A percentile compares a stretch with the other conserved stretches of the same genome.
Evolutionary conservation across 2,888 invertebrate genomes (phyloP).

Genomic region (Azorinus chamasolen): DNA sequence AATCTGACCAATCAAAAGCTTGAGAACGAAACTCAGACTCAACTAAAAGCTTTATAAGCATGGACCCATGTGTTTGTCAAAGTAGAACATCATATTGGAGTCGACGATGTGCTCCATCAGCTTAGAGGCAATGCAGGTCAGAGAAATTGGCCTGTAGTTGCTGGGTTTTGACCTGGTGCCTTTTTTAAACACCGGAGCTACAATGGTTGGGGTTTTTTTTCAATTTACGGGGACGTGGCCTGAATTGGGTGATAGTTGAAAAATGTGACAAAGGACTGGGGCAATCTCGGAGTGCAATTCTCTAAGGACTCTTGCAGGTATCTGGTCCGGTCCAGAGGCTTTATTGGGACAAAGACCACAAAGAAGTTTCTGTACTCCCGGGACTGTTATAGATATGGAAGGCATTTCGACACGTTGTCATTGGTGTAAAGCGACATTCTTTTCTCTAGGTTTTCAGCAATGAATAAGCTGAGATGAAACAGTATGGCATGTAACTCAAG

Average conservation of each 20-base stretch:
- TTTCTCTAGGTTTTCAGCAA: no score
- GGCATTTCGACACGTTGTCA: constrained; percentile 5
- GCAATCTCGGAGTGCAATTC: constrained; percentile 35
- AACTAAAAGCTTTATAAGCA: no score
- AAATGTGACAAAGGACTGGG: constrained; percentile 27
- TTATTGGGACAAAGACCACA: constrained; percentile 19
- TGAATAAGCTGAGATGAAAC: no score
- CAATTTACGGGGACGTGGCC: constrained; percentile 39
- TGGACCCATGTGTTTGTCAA: constrained; percentile 23
- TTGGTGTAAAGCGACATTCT: no score
- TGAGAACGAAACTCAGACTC: no score
- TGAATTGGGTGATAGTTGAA: constrained; percentile 15
- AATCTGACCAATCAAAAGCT: no score
- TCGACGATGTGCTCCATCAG: constrained; percentile 43
- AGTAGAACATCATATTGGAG: constrained; percentile 24
- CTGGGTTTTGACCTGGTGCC: constrained; percentile 24
- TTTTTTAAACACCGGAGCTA: constrained; percentile 35
- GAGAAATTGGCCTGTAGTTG: no score
- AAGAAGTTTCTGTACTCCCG: constrained; percentile 28
- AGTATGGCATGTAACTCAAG: no score
- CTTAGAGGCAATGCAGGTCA: no score
- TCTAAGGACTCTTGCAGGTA: constrained; percentile 20
- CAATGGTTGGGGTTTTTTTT: constrained; percentile 22
- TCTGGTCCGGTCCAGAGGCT: constrained; percentile 30
- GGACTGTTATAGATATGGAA: constrained; percentile 5